Conservation (phyloP, 1,140 invertebrate species). For the Thaumatotibia leucotreta region DNA sequence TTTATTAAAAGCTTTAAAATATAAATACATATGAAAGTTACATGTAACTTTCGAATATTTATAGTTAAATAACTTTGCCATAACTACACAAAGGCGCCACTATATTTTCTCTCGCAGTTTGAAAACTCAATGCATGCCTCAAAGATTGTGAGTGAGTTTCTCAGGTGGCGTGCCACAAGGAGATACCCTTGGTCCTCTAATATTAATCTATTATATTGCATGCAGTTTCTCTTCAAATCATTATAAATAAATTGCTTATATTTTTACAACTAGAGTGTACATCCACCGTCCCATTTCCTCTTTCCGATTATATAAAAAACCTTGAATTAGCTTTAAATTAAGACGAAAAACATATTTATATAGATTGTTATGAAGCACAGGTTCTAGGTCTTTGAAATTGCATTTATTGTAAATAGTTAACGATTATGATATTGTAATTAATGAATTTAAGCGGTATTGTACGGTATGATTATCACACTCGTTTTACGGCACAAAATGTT, state of each 20-base stretch:
- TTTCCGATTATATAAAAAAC: conserved; percentile 53
- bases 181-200: not conserved
- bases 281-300: conserved; percentile 72
- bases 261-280: conserved; percentile 50
- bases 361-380: conserved; percentile 74
- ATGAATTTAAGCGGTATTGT: conserved; percentile 50
- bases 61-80: not conserved
- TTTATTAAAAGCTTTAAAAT: conserved; percentile 9
- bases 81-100: not conserved
- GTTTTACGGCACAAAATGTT: conserved; percentile 75
- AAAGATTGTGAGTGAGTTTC: conserved; percentile 5
- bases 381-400: conserved; percentile 70
- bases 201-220: conserved; percentile 22
- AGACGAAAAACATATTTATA: conserved; percentile 66
- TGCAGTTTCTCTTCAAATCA: conserved; percentile 35
- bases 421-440: conserved; percentile 37
- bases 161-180: conserved; percentile 3
- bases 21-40: not conserved
- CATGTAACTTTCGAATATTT: not conserved
- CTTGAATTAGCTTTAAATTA: conserved; percentile 69
- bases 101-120: not conserved
- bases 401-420: conserved; percentile 73
- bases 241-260: conserved; percentile 43
- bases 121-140: not conserved
- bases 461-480: conserved; percentile 67